phyloP scores from a whole-genome alignment of 30 jellyfish, hydroid and myxozoan genomes.

The Clytia hemisphaerica region DNA sequence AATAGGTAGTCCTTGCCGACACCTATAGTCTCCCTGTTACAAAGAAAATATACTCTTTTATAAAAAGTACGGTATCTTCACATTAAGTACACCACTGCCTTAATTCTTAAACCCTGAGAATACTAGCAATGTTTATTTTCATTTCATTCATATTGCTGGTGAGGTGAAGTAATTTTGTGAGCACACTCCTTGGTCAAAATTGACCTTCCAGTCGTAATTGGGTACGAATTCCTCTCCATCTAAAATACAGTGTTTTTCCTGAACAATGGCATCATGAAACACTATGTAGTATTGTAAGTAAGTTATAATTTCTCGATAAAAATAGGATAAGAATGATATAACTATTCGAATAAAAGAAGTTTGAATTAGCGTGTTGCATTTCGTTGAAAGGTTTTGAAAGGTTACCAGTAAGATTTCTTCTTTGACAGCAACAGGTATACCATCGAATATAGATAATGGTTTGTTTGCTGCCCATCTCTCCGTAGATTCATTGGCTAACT shows the following conservation, averaged over 20 bases:
- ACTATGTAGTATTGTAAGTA: too few species aligned
- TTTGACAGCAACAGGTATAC: conserved; percentile 81
- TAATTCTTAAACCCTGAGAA: too few species aligned
- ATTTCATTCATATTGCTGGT: neutral
- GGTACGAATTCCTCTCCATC: too few species aligned
- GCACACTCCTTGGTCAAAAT: neutral
- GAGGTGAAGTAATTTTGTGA: too few species aligned
- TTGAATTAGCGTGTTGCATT: too few species aligned
- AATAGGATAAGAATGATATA: too few species aligned
- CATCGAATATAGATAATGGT: conserved; percentile 86
- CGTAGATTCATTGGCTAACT: conserved; percentile 82
- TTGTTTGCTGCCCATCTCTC: conserved; percentile 57
- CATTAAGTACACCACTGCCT: too few species aligned
- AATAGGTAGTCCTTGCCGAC: conserved; percentile 52
- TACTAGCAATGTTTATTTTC: neutral
- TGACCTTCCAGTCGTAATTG: neutral
- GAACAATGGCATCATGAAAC: too few species aligned
- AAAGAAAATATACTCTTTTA: neutral
- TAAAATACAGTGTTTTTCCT: too few species aligned
- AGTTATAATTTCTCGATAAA: too few species aligned
- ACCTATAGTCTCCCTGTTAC: conserved; percentile 59
- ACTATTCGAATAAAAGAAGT: too few species aligned
- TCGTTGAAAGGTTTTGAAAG: too few species aligned
- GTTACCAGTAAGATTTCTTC: conserved; percentile 65
- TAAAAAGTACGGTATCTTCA: neutral